These are phyloP conservation scores for Marmota monax DNA, from an alignment of 2,113 vertebrate genomes.

Conservation along the genomic window DNA sequence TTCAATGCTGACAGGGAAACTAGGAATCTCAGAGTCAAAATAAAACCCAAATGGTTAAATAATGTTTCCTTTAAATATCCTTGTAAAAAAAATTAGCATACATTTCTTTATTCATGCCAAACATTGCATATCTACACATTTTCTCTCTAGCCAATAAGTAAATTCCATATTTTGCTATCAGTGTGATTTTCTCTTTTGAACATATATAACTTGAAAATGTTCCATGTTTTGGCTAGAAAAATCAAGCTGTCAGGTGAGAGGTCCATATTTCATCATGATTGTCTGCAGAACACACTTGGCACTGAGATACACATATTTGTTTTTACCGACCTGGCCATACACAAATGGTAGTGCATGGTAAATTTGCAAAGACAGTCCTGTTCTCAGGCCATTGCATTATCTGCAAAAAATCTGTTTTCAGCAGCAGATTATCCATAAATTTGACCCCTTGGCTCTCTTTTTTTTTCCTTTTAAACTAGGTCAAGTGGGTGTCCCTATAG, in stretches of 20 bases:
- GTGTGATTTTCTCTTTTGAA: constrained; percentile 17
- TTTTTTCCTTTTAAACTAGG: constrained; percentile 77
- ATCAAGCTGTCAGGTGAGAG: background rate
- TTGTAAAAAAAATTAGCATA: background rate
- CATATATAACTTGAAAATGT: background rate
- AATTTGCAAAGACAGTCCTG: constrained; percentile 47
- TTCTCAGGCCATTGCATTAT: background rate
- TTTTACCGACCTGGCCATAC: constrained; percentile 45
- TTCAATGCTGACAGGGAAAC: background rate
- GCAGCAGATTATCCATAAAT: constrained; percentile 66
- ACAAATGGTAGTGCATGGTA: constrained; percentile 23
- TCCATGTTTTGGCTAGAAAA: constrained; percentile 57
- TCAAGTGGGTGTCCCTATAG: constrained; percentile 84
- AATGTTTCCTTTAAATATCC: constrained; percentile 19
- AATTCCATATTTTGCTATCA: background rate
- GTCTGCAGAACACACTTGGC: background rate
- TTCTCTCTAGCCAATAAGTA: background rate
- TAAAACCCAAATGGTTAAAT: constrained; percentile 16
- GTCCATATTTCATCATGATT: constrained; percentile 16
- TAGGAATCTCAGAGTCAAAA: constrained; percentile 38
- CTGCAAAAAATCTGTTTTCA: constrained; percentile 71
- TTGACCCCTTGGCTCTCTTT: constrained; percentile 80
- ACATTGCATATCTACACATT: background rate
- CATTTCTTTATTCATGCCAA: background rate
- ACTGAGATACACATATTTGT: background rate